A percentile compares a stretch with the other conserved stretches of the same genome.
Evolutionary conservation across 2,797 vertebrate species (phyloP).

Genomic region (Gymnothorax reevesii): DNA sequence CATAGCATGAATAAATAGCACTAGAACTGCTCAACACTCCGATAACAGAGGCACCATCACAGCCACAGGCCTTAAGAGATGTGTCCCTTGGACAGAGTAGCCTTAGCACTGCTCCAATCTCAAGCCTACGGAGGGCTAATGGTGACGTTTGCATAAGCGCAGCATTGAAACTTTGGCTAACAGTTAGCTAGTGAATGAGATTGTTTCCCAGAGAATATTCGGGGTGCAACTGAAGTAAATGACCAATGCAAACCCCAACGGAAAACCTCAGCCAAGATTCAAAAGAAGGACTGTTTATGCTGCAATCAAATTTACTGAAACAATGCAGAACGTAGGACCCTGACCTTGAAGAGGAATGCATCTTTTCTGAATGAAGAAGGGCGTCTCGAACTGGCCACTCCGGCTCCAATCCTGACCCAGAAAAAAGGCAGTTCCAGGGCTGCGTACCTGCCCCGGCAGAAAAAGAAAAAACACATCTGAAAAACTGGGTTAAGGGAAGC

Average conservation of each 20-base stretch:
- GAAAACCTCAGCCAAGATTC: neutral
- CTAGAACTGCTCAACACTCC: too few species aligned
- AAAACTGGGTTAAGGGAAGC: neutral
- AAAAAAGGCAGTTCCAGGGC: conserved; percentile 66
- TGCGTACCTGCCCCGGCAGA: conserved; percentile 62
- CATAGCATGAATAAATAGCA: too few species aligned
- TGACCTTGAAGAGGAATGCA: conserved; percentile 82
- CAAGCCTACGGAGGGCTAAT: too few species aligned
- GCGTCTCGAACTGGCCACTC: conserved; percentile 57
- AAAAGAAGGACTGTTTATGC: neutral
- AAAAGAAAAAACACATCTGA: neutral
- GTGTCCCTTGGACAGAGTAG: too few species aligned
- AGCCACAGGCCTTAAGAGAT: too few species aligned
- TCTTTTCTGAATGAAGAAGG: conserved; percentile 77
- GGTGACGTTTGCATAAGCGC: too few species aligned
- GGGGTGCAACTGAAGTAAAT: neutral
- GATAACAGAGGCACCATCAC: too few species aligned
- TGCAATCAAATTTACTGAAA: neutral
- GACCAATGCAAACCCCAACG: neutral
- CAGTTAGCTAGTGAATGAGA: too few species aligned
- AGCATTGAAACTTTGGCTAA: too few species aligned
- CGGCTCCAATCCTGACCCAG: conserved; percentile 74
- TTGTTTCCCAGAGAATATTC: too few species aligned
- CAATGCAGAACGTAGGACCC: conserved; percentile 45
- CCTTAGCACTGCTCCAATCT: too few species aligned